phyloP scores from a whole-genome alignment of 37 sponge, comb jelly and placozoan species.

The Halisarca cf. caerulea region DNA sequence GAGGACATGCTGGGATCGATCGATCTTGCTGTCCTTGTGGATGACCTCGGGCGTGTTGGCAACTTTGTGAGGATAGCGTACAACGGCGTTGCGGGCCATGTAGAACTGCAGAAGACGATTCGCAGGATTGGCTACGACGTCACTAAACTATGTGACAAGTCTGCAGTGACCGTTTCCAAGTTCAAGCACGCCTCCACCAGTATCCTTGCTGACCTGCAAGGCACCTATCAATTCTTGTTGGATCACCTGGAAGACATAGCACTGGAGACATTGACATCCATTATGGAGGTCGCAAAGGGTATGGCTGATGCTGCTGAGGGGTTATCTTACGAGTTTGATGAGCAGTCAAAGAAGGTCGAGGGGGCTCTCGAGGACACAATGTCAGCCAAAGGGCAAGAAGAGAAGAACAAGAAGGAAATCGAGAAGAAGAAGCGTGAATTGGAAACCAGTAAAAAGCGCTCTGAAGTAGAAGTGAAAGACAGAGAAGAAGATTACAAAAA shows the following conservation, averaged over 20 bases:
- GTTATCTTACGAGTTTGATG: constrained; percentile 41
- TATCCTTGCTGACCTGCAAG: constrained; percentile 21
- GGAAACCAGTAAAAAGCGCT: not conserved
- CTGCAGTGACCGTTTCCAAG: constrained; percentile 33
- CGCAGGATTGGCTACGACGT: constrained; percentile 35
- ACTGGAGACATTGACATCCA: constrained; percentile 4
- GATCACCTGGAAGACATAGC: constrained; percentile 45
- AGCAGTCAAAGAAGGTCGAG: constrained; percentile 32
- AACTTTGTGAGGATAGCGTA: constrained; percentile 58
- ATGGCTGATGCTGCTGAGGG: constrained; percentile 48
- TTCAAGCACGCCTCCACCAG: constrained; percentile 28
- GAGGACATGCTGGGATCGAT: constrained; percentile 34
- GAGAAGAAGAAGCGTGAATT: not conserved
- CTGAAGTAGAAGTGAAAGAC: not conserved
- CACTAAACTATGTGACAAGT: constrained; percentile 48
- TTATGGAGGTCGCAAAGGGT: constrained; percentile 25
- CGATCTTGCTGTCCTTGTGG: constrained; percentile 53
- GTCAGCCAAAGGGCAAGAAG: not conserved
- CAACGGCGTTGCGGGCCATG: constrained; percentile 58
- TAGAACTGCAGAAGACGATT: constrained; percentile 39
- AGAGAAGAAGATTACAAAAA: not conserved
- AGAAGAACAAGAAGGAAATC: not conserved
- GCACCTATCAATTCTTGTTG: constrained; percentile 38
- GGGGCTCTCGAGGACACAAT: constrained; percentile 3
- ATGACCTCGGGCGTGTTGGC: constrained; percentile 63